Base-by-base conservation (phyloP, 2,797 vertebrate species). In the Acipenser ruthenus region DNA sequence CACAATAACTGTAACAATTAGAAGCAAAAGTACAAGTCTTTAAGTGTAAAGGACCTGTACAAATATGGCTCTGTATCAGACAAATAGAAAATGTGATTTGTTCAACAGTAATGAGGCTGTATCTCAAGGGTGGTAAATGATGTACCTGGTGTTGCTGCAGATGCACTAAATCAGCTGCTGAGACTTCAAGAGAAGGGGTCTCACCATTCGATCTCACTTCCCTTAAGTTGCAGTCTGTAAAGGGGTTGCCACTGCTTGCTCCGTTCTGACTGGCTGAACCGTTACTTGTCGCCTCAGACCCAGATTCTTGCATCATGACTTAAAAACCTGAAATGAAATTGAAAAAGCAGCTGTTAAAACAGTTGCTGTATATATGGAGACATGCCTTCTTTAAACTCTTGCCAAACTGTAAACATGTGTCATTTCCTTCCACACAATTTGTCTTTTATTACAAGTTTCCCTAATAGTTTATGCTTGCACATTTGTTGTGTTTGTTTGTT, bases 251-350 rank as follows among this genome's bases (percentile, higher is more conserved):
- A 73, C 86, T 2, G 73, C 83, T 86, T 6, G 85, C 88, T 83
- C 93, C 93, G 82, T 97, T 98, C 80, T 95, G 93, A 92, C 89
- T 91, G 89, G 92, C 88, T 80, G 89, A 87, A 81, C 92, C 90
- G 71, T 97, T 97, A 88, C 87, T 95, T 82, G 91, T 90, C 80
- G 90, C 88, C 92, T 97, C 95, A 77, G 90, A 90, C 90, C 94
- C 94, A 89, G 95, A 96, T 91, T 98, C 94, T 96, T 97, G 95
- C 96, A 99, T 99, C 96, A 97, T 97, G 95, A 93, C 94, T 96
- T 91, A 89, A 93, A 92, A 89, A 92, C 91, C 95, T 96, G 87
- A 80, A 82, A 82, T 77, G 84, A 85, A 81, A 86, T 71, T 69
- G 77, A 82, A 82, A 82, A 86, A 78, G 76, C 89, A 92, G 92